Evolutionary conservation across 2,113 vertebrate species (phyloP).

Genomic region (Athene cunicularia): DNA sequence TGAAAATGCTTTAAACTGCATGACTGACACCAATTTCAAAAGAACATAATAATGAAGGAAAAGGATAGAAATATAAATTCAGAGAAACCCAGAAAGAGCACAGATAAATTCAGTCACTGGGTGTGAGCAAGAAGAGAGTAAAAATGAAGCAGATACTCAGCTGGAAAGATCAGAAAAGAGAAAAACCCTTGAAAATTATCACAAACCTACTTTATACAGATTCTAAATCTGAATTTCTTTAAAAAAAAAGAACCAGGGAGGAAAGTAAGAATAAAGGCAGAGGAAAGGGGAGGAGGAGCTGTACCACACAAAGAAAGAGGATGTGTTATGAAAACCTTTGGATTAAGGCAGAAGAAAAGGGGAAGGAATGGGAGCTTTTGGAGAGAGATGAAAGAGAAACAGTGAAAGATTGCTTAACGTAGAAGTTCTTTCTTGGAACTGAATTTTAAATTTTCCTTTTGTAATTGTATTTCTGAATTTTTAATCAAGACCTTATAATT

Average conservation of each 20-base stretch:
- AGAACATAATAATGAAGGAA: background rate
- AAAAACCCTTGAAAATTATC: background rate
- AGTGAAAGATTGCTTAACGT: background rate
- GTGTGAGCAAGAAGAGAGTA: background rate
- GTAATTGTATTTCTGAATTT: background rate
- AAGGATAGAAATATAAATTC: background rate
- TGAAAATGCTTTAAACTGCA: background rate
- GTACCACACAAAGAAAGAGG: background rate
- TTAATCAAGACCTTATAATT: background rate
- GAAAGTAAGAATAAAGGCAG: background rate
- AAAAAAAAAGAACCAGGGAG: background rate
- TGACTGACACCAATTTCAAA: background rate
- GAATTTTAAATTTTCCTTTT: background rate
- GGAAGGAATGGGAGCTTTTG: background rate
- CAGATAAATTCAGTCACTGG: background rate
- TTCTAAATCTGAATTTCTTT: background rate
- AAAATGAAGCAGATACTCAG: background rate
- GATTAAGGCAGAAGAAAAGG: background rate
- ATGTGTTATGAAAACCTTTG: background rate
- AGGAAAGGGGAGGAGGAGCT: background rate
- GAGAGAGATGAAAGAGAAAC: background rate
- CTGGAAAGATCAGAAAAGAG: background rate
- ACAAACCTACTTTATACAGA: background rate
- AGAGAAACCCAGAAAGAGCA: background rate
- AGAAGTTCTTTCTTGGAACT: background rate